Percentiles rank a stretch among this genome's conserved stretches.
Conservation (phyloP, 1,140 invertebrate genomes). For the Ostrea denselamellosa region DNA sequence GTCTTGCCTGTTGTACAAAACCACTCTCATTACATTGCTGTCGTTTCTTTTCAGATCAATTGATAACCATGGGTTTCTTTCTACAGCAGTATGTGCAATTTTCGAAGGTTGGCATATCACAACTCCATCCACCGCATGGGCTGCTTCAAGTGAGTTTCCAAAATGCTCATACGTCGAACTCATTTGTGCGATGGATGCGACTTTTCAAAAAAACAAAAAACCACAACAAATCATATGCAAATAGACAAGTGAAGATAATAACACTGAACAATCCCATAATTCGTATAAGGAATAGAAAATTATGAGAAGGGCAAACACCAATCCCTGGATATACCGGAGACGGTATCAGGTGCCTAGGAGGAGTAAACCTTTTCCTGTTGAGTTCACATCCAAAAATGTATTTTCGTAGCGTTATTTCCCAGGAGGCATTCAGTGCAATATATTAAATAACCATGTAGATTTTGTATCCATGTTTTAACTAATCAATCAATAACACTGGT, state of each 20-base stretch:
- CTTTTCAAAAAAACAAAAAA: background rate
- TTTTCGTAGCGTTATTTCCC: too few relatives aligned
- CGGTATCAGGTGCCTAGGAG: too few relatives aligned
- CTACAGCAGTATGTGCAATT: background rate
- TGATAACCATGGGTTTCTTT: background rate
- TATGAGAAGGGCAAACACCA: too few relatives aligned
- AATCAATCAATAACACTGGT: too few relatives aligned
- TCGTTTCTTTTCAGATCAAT: background rate
- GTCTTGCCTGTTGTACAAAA: background rate
- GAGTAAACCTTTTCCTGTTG: too few relatives aligned
- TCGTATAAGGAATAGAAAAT: too few relatives aligned
- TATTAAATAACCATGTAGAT: too few relatives aligned
- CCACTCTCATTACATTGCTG: background rate
- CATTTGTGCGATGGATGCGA: background rate
- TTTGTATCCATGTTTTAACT: too few relatives aligned
- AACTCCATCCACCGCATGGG: background rate
- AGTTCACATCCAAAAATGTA: too few relatives aligned
- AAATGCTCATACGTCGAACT: background rate
- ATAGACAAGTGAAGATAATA: background rate
- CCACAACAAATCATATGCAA: background rate
- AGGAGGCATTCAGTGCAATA: too few relatives aligned
- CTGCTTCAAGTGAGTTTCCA: background rate
- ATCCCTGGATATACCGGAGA: too few relatives aligned
- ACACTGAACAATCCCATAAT: too few relatives aligned
- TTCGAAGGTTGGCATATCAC: background rate